Evolutionary conservation across 1,140 invertebrate genomes (phyloP).

Genomic region (Trachelipus rathkii): DNA sequence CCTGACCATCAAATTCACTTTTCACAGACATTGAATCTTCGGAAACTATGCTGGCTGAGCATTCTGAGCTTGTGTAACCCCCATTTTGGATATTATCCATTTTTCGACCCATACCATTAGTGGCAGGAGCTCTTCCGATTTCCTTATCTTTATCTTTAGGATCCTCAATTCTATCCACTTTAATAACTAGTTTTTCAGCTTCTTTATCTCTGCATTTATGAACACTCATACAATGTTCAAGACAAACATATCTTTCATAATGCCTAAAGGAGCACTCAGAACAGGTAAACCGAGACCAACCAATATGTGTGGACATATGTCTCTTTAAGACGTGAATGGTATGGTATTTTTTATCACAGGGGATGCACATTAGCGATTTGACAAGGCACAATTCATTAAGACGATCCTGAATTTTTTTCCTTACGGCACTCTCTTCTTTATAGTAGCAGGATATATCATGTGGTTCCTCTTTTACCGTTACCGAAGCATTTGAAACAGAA

Average conservation of each 20-base stretch:
- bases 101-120: background rate
- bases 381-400: slow-evolving; percentile 27
- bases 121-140: no score
- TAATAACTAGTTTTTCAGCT: slow-evolving; percentile 19
- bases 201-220: slow-evolving; percentile 19
- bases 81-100: slow-evolving; percentile 3
- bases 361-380: slow-evolving; percentile 21
- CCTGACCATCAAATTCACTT: slow-evolving; percentile 17
- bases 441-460: background rate
- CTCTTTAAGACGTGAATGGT: slow-evolving; percentile 25
- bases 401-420: slow-evolving; percentile 9
- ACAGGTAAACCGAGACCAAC: slow-evolving; percentile 29
- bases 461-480: slow-evolving; percentile 4
- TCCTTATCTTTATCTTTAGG: slow-evolving; percentile 16
- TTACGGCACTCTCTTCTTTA: background rate
- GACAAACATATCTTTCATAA: slow-evolving; percentile 29
- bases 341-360: slow-evolving; percentile 29
- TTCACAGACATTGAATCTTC: background rate
- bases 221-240: slow-evolving; percentile 16
- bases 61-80: background rate
- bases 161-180: slow-evolving; percentile 22
- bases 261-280: slow-evolving; percentile 16
- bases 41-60: background rate
- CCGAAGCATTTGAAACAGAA: background rate
- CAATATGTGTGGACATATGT: slow-evolving; percentile 24